Conservation (phyloP, 2,113 vertebrate species). For the Excalfactoria chinensis region DNA sequence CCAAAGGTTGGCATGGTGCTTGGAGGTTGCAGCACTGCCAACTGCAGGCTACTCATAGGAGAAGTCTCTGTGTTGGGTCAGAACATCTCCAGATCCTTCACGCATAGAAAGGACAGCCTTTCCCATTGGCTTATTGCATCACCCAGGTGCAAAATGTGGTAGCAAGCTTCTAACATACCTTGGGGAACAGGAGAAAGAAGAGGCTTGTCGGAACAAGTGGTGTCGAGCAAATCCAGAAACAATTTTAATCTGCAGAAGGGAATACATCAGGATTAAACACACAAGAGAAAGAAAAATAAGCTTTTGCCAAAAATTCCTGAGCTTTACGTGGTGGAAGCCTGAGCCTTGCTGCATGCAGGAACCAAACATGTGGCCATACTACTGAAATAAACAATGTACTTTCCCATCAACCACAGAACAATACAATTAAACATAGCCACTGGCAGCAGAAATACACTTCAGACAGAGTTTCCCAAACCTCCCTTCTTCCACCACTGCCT, state of each 20-base stretch:
- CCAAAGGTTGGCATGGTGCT: fast-evolving
- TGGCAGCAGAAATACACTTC: background rate
- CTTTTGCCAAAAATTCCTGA: background rate
- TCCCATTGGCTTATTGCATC: background rate
- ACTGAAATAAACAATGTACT: background rate
- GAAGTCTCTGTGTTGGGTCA: background rate
- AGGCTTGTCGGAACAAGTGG: background rate
- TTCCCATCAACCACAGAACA: background rate
- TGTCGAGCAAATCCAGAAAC: slow-evolving; percentile 24
- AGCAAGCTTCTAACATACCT: background rate
- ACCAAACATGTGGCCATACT: fast-evolving
- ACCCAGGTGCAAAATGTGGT: background rate
- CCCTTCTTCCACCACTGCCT: background rate
- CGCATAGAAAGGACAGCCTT: background rate
- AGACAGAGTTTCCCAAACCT: background rate
- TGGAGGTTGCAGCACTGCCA: background rate
- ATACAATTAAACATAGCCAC: background rate
- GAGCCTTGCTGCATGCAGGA: background rate
- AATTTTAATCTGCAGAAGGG: slow-evolving; percentile 44
- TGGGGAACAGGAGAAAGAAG: background rate
- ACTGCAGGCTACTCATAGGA: background rate
- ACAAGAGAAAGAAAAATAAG: background rate
- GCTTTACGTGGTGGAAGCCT: background rate
- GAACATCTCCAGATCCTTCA: background rate
- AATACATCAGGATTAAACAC: background rate